These are phyloP conservation scores for Drosophila equinoxialis DNA, from an alignment of 1,140 invertebrate genomes.

Conservation along the genomic window DNA sequence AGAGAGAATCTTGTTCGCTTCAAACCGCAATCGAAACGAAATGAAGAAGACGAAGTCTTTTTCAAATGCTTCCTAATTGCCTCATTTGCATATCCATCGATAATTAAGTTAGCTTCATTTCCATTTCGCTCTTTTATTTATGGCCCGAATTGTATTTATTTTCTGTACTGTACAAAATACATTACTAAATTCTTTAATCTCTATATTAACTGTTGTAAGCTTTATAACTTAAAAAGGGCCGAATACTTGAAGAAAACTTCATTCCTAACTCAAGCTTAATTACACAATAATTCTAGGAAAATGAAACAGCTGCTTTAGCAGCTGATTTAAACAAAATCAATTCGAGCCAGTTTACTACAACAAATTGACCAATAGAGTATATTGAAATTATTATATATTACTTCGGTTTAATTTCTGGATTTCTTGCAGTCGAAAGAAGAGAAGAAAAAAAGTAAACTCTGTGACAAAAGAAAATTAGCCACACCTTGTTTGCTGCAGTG, in stretches of 20 bases:
- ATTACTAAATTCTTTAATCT: no score
- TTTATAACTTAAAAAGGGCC: no score
- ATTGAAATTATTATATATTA: constrained; percentile 17
- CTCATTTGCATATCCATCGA: constrained; percentile 3
- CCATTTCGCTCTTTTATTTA: background rate
- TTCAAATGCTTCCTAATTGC: constrained; percentile 5
- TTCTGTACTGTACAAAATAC: no score
- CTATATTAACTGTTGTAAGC: no score
- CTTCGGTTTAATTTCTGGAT: constrained; percentile 5
- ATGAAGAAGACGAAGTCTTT: background rate
- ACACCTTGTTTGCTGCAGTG: constrained; percentile 46
- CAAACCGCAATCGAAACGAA: background rate
- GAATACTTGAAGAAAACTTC: no score
- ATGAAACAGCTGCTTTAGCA: background rate
- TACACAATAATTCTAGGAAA: no score
- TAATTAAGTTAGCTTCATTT: constrained; percentile 11
- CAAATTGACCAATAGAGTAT: constrained; percentile 18
- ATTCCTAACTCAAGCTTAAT: no score
- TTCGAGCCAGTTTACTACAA: background rate
- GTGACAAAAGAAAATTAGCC: constrained; percentile 39
- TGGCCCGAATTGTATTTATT: background rate
- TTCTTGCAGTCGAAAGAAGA: constrained; percentile 29
- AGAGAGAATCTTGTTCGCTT: background rate
- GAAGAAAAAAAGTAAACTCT: background rate
- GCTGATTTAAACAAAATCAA: background rate